These are phyloP conservation scores for Ctenomys sociabilis DNA, from an alignment of 2,113 vertebrate species.

Conservation along the genomic window DNA sequence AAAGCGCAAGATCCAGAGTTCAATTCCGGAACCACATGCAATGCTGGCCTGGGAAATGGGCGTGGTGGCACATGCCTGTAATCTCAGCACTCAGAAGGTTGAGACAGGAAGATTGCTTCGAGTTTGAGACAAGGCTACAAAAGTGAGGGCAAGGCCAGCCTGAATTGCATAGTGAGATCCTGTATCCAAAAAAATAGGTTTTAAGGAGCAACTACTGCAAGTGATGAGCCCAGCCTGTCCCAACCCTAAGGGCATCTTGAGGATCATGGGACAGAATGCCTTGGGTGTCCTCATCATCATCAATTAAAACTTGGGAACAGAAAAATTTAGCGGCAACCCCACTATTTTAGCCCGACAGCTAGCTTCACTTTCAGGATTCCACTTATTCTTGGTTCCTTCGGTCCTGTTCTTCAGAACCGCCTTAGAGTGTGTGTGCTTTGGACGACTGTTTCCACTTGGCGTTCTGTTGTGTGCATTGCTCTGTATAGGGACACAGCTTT, in stretches of 20 bases:
- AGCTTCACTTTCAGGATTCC: background rate
- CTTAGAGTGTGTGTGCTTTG: background rate
- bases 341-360: background rate
- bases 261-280: background rate
- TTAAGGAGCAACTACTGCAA: background rate
- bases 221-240: background rate
- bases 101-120: too few species aligned
- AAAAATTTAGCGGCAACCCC: background rate
- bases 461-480: background rate
- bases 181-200: background rate
- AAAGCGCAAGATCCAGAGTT: too few species aligned
- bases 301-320: background rate
- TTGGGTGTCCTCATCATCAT: too few species aligned
- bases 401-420: background rate
- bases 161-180: too few species aligned
- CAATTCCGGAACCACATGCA: too few species aligned
- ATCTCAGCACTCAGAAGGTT: too few species aligned
- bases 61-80: too few species aligned
- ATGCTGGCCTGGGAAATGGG: too few species aligned
- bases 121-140: too few species aligned
- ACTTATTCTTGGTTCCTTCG: background rate
- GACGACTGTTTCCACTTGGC: background rate
- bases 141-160: too few species aligned
- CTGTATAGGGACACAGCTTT: conserved; percentile 36
- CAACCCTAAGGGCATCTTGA: background rate